Base-by-base conservation (phyloP, 2,888 invertebrate species). In the Aplocera efformata region DNA sequence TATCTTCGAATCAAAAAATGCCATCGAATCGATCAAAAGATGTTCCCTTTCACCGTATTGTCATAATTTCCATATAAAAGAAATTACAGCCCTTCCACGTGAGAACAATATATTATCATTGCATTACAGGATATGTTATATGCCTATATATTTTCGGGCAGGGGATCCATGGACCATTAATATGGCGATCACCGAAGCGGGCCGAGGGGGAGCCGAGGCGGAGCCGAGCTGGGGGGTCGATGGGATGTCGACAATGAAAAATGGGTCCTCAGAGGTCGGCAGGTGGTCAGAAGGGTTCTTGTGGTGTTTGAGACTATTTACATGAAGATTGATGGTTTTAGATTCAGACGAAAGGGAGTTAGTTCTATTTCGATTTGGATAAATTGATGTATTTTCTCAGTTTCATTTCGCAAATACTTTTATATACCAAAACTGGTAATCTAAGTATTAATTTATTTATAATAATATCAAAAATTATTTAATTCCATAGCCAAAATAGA, bases 61-160 rank as follows among this genome's bases (percentile, higher is more conserved):
- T 17, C 13, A 17, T 17, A 3, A 17, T 17, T 3, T 17, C 42
- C 42, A 23, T 32, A 27, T 10, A 65, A 69, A 72, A 72, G 71
- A 71, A 72, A 75, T 65, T 68, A 58, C 56, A 67, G 65, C 66
- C 73, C 72, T 72, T 74, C 69, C 68, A 51, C 42, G 44, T 50
- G 60, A 30, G 62, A 67, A 70, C 74, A 65, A 79, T 83, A 80
- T 79, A 80, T 85, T 77, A 80, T 71, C 79, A 48, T 84, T 84
- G 81, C 83, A 79, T 74, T 76, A 72, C 47, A 63, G 72, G 73
- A 80, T 73, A 75, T 63, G 82, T 81, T 82, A 68, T 62, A 63
- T 64, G 69, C 75, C 79, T 80, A 80, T 83, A 79, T 82, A 81
- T 82, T 77, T 73, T 74, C 72, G 72, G 40, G 72, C 67, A 68